Conservation (phyloP, 2,113 vertebrate genomes). For the Calidris pygmaea region DNA sequence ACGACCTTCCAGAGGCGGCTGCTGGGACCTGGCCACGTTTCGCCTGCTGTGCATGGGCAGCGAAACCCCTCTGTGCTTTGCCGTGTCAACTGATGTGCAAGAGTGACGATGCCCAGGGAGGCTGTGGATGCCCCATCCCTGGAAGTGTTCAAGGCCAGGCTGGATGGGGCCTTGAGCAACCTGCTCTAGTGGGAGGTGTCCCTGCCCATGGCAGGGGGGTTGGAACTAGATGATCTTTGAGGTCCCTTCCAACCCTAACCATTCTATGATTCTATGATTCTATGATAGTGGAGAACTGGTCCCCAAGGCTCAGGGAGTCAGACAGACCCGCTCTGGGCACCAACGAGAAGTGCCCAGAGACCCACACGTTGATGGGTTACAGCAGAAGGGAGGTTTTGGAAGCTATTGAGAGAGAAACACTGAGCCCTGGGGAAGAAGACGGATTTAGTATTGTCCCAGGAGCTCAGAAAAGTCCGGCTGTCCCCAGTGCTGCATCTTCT, state of each 20-base stretch:
- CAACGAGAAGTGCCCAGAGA: background rate
- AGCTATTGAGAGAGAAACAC: background rate
- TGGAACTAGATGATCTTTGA: no score
- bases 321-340: background rate
- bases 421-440: background rate
- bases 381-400: background rate
- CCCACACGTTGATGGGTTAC: accelerated
- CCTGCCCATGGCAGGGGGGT: no score
- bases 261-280: no score
- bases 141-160: no score
- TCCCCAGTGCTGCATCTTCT: background rate
- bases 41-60: background rate
- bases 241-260: no score
- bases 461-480: background rate
- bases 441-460: background rate
- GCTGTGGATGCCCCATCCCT: no score
- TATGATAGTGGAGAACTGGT: background rate
- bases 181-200: no score
- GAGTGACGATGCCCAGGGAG: no score
- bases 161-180: no score
- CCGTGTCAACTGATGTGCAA: background rate
- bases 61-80: background rate
- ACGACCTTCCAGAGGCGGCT: background rate
- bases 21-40: background rate
- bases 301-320: background rate